phyloP scores from a whole-genome alignment of 2,888 invertebrate genomes.

The Tridacna crocea region DNA sequence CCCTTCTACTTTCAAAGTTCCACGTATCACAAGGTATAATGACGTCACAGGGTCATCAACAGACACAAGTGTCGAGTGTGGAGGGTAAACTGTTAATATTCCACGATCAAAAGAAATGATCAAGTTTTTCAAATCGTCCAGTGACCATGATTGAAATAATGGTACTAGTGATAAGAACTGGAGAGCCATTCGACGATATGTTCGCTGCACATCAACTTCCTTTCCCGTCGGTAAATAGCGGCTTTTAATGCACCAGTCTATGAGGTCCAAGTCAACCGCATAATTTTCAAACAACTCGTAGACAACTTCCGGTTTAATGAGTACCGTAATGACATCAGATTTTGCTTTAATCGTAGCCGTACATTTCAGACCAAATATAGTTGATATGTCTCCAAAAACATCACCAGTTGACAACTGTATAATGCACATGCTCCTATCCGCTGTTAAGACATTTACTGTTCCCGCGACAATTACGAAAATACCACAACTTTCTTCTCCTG shows the following conservation, averaged over 20 bases:
- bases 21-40: slow-evolving; percentile 53
- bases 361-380: slow-evolving; percentile 41
- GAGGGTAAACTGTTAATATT: slow-evolving; percentile 54
- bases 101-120: slow-evolving; percentile 54
- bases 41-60: slow-evolving; percentile 54
- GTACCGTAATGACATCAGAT: slow-evolving; percentile 21
- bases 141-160: slow-evolving; percentile 46
- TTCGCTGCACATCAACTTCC: slow-evolving; percentile 46
- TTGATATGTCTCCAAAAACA: slow-evolving; percentile 57
- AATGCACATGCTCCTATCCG: slow-evolving; percentile 27
- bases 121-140: slow-evolving; percentile 49
- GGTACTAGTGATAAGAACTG: slow-evolving; percentile 36
- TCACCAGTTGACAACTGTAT: slow-evolving; percentile 30
- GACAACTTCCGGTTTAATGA: slow-evolving; percentile 12
- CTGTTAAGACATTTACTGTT: slow-evolving; percentile 35
- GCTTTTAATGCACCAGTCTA: slow-evolving; percentile 62
- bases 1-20: slow-evolving; percentile 33
- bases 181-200: slow-evolving; percentile 49
- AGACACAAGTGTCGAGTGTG: slow-evolving; percentile 43
- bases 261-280: slow-evolving; percentile 42
- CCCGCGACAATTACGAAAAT: slow-evolving; percentile 48
- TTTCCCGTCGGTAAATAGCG: slow-evolving; percentile 60
- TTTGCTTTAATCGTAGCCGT: slow-evolving; percentile 43
- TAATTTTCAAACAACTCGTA: slow-evolving; percentile 29
- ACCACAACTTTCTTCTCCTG: slow-evolving; percentile 10